phyloP scores from a whole-genome alignment of 2,797 vertebrate species.

The Danionella dracula region DNA sequence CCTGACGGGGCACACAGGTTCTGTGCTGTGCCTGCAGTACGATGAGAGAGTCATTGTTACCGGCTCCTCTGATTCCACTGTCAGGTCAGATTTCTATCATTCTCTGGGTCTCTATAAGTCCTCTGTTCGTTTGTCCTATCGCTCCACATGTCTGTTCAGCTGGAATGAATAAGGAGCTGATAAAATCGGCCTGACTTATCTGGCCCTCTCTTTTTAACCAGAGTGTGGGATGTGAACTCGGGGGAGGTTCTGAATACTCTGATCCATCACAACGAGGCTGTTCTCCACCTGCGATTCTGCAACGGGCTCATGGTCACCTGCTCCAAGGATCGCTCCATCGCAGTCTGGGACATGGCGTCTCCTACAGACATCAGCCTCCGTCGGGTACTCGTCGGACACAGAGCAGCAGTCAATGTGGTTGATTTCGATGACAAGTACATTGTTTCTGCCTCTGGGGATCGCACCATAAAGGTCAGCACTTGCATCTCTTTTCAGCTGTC shows the following conservation, averaged over 20 bases:
- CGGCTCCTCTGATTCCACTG: slow-evolving; percentile 96
- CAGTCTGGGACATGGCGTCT: slow-evolving; percentile 99
- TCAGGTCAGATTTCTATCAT: slow-evolving; percentile 70
- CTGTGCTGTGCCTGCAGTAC: slow-evolving; percentile 95
- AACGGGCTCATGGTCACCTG: slow-evolving; percentile 98
- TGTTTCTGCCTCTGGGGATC: slow-evolving; percentile 94
- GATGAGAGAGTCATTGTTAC: slow-evolving; percentile 98
- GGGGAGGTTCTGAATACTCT: slow-evolving; percentile 95
- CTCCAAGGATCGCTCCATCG: slow-evolving; percentile 96
- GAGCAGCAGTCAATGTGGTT: slow-evolving; percentile 97
- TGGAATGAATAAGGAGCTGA: background rate
- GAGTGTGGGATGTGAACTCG: slow-evolving; percentile 96
- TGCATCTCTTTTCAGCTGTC: background rate
- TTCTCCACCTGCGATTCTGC: slow-evolving; percentile 91
- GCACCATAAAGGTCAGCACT: slow-evolving; percentile 87
- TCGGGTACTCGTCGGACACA: slow-evolving; percentile 91
- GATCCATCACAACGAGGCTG: slow-evolving; percentile 97
- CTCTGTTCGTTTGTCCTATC: background rate
- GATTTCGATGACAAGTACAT: slow-evolving; percentile 99
- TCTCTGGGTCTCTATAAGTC: background rate
- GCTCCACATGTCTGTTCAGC: slow-evolving; percentile 2
- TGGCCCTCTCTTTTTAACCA: slow-evolving; percentile 46
- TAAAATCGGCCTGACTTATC: slow-evolving; percentile 11
- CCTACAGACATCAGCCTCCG: slow-evolving; percentile 96
- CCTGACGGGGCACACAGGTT: slow-evolving; percentile 95